phyloP scores from a whole-genome alignment of 2,888 invertebrate genomes.

The Ditula angustiorana region DNA sequence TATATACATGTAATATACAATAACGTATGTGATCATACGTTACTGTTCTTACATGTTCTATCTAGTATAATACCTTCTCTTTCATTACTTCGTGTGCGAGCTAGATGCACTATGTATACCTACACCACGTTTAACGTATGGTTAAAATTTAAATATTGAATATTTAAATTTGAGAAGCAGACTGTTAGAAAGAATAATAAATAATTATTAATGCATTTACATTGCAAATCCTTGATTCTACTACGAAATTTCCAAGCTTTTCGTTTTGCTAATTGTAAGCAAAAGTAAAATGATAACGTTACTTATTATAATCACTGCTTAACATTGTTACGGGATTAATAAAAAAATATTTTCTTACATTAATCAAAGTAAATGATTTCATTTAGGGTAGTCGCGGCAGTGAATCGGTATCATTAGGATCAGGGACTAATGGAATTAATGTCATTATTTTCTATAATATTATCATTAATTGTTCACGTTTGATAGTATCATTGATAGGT shows the following conservation, averaged over 20 bases:
- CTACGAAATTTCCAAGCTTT: slow-evolving; percentile 49
- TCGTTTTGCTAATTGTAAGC: slow-evolving; percentile 49
- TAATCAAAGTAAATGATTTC: slow-evolving; percentile 39
- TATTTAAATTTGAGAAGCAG: slow-evolving; percentile 47
- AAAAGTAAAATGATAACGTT: slow-evolving; percentile 45
- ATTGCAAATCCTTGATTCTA: slow-evolving; percentile 66
- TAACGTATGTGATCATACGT: slow-evolving; percentile 1
- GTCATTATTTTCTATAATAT: slow-evolving; percentile 43
- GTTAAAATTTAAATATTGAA: slow-evolving; percentile 33
- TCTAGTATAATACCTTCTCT: slow-evolving; percentile 15
- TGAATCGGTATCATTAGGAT: slow-evolving; percentile 44
- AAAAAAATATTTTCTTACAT: slow-evolving; percentile 51
- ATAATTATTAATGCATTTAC: slow-evolving; percentile 76
- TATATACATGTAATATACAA: slow-evolving; percentile 9
- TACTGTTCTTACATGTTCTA: slow-evolving; percentile 4
- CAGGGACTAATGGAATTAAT: slow-evolving; percentile 45
- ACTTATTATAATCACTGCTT: slow-evolving; percentile 52
- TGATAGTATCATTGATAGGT: slow-evolving; percentile 58
- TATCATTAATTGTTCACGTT: slow-evolving; percentile 44
- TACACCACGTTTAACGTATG: slow-evolving; percentile 28
- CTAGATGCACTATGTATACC: slow-evolving; percentile 13
- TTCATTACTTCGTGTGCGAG: slow-evolving; percentile 10
- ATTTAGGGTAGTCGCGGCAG: slow-evolving; percentile 29
- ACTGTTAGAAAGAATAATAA: slow-evolving; percentile 52
- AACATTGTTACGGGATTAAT: slow-evolving; percentile 46